phyloP scores from a whole-genome alignment of 2,888 invertebrate species.

The Oscheius sp. region DNA sequence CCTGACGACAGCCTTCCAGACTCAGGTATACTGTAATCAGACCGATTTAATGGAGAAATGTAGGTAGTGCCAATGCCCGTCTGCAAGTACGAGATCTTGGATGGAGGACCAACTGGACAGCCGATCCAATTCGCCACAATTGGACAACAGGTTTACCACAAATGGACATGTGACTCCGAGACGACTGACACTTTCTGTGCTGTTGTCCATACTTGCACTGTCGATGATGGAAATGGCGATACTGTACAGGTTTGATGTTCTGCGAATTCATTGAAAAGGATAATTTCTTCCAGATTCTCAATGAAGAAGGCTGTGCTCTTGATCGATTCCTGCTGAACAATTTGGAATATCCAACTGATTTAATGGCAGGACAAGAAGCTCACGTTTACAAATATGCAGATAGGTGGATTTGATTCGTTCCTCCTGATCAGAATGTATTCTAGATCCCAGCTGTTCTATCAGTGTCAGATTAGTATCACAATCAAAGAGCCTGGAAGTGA shows the following conservation, averaged over 20 bases:
- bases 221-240: slow-evolving; percentile 70
- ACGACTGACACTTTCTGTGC: slow-evolving; percentile 70
- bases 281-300: slow-evolving; percentile 54
- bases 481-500: slow-evolving; percentile 70
- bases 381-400: slow-evolving; percentile 72
- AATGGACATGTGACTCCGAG: slow-evolving; percentile 70
- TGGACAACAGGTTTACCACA: slow-evolving; percentile 69
- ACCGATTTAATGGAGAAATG: background rate
- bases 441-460: slow-evolving; percentile 68
- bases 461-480: slow-evolving; percentile 69
- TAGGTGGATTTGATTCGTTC: slow-evolving; percentile 25
- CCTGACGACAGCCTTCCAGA: slow-evolving; percentile 69
- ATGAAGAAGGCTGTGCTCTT: slow-evolving; percentile 70
- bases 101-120: slow-evolving; percentile 67
- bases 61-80: slow-evolving; percentile 69
- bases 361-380: slow-evolving; percentile 70
- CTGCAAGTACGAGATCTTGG: slow-evolving; percentile 69
- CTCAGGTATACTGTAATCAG: slow-evolving; percentile 42
- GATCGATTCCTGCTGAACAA: slow-evolving; percentile 70
- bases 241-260: slow-evolving; percentile 45
- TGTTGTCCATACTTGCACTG: slow-evolving; percentile 69
- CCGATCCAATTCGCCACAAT: slow-evolving; percentile 68
- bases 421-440: too few species aligned
- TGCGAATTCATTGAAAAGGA: background rate
- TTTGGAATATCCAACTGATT: slow-evolving; percentile 69